Evolutionary conservation across 2,888 invertebrate genomes (phyloP).

Genomic region (Coelogynopora nodosa): DNA sequence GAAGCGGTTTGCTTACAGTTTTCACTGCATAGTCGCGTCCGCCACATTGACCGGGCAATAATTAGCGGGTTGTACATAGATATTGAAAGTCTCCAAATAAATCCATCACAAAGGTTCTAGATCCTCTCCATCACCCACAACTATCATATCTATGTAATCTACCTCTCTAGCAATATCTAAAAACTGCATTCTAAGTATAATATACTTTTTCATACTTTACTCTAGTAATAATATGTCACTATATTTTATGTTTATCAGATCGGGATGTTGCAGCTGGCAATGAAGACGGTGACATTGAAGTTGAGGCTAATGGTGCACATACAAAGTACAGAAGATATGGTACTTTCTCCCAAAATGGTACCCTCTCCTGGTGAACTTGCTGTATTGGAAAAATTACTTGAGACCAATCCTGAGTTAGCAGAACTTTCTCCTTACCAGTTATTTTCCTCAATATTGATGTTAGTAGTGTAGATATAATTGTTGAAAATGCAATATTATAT

Average conservation of each 20-base stretch:
- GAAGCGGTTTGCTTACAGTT: no score
- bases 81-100: no score
- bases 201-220: neutral
- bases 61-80: no score
- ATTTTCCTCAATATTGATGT: neutral
- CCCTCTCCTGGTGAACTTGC: neutral
- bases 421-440: neutral
- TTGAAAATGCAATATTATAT: neutral
- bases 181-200: no score
- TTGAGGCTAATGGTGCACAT: neutral
- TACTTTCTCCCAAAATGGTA: neutral
- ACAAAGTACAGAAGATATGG: neutral
- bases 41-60: no score
- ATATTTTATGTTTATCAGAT: neutral
- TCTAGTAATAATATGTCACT: neutral
- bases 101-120: no score
- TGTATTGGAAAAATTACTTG: neutral
- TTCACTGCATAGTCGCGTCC: no score
- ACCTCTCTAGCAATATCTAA: no score
- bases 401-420: neutral
- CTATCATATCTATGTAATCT: no score
- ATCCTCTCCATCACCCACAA: no score
- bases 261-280: neutral
- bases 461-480: neutral
- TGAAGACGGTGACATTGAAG: neutral